Conservation (phyloP, 2,113 vertebrate genomes). For the Anolis carolinensis region DNA sequence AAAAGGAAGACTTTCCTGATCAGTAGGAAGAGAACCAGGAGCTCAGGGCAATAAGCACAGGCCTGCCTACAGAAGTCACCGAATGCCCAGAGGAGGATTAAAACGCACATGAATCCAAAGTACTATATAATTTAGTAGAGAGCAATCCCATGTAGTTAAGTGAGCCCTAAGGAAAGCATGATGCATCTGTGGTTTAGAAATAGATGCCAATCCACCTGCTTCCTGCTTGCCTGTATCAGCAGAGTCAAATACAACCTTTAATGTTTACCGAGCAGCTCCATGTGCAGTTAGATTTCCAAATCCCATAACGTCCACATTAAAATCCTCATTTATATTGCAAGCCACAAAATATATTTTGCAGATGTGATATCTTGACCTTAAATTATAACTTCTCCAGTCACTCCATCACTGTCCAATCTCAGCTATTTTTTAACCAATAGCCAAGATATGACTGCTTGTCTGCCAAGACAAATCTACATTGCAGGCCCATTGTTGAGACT, state of each 20-base stretch:
- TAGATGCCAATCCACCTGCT: not conserved
- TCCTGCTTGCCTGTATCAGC: not conserved
- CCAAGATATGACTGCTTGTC: not conserved
- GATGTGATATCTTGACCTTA: not conserved
- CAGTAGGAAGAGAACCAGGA: not conserved
- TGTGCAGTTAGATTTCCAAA: not conserved
- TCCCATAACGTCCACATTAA: not conserved
- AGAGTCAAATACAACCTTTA: not conserved
- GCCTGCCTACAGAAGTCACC: not conserved
- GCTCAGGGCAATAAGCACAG: not conserved
- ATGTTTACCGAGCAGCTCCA: not conserved
- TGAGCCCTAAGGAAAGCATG: not conserved
- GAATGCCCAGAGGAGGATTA: not conserved
- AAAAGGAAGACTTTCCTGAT: no score
- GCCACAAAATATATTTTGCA: not conserved
- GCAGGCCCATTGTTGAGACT: not conserved
- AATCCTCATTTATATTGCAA: not conserved
- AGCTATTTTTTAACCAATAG: not conserved
- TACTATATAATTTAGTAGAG: not conserved
- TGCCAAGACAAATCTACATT: not conserved
- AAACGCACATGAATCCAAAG: not conserved
- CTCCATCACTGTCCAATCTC: not conserved
- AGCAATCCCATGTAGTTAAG: not conserved
- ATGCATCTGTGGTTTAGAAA: not conserved
- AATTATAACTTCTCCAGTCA: not conserved